Conservation (phyloP, 2,888 invertebrate species). For the Lasioglossum oenotherae region DNA sequence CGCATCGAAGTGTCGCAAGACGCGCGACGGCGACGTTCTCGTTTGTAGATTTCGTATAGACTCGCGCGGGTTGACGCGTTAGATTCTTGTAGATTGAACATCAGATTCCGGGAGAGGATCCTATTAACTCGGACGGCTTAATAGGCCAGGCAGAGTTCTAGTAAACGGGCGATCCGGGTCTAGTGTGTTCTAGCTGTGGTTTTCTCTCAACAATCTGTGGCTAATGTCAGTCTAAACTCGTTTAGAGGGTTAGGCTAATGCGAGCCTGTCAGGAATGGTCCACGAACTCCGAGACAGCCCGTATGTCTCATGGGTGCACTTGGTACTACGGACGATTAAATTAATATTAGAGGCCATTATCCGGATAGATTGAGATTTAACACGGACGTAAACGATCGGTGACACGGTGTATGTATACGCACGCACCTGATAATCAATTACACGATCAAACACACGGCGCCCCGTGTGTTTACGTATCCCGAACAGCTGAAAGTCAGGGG, state of each 20-base stretch:
- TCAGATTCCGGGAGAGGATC: conserved; percentile 4
- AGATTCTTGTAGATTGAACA: conserved; percentile 11
- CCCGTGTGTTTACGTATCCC: background rate
- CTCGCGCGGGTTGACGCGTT: background rate
- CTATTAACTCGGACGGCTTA: conserved; percentile 13
- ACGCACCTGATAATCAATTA: background rate
- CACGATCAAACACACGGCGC: background rate
- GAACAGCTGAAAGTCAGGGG: background rate
- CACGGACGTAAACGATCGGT: background rate
- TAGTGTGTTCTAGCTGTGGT: background rate
- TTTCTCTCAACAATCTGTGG: conserved; percentile 18
- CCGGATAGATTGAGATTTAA: conserved; percentile 9
- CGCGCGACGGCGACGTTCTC: background rate
- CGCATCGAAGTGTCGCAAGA: background rate
- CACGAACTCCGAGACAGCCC: conserved; percentile 12
- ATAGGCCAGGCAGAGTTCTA: background rate
- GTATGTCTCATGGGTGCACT: conserved; percentile 4
- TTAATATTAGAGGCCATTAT: conserved; percentile 4
- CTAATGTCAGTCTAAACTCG: conserved; percentile 23
- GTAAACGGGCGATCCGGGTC: conserved; percentile 21
- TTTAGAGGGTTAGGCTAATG: background rate
- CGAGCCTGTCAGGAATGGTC: conserved; percentile 7
- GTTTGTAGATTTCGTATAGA: background rate
- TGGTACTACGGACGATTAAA: conserved; percentile 11
- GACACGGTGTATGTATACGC: background rate